Percentiles rank a stretch among this genome's conserved stretches.
Conservation (phyloP, 2,888 invertebrate species). For the Anorthoa munda region DNA sequence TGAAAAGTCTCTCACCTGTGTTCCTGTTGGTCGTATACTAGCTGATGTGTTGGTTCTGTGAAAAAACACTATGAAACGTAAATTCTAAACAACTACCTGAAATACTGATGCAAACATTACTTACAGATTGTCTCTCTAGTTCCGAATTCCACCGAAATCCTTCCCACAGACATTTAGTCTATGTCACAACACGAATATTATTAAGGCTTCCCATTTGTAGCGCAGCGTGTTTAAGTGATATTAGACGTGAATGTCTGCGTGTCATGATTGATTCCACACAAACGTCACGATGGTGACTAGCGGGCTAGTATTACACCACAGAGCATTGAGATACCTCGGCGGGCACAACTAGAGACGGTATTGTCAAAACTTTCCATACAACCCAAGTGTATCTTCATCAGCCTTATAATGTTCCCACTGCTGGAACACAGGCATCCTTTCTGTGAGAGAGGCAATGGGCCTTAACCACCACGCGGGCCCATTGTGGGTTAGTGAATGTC, state of each 20-base stretch:
- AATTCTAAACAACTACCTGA: background rate
- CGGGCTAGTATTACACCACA: slow-evolving; percentile 45
- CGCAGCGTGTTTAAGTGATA: slow-evolving; percentile 87
- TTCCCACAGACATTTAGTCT: slow-evolving; percentile 68
- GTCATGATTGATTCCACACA: slow-evolving; percentile 87
- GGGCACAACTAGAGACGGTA: background rate
- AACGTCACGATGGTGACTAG: slow-evolving; percentile 66
- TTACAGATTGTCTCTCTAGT: background rate
- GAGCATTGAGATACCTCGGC: background rate
- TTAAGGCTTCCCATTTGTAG: slow-evolving; percentile 87
- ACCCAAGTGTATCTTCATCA: no score
- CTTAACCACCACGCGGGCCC: no score
- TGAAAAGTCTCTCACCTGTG: no score
- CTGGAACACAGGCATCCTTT: no score
- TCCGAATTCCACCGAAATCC: background rate
- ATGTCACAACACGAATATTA: slow-evolving; percentile 79
- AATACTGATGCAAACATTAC: background rate
- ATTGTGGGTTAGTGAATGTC: no score
- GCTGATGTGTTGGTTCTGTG: no score
- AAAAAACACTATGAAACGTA: background rate
- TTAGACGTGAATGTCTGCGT: slow-evolving; percentile 82
- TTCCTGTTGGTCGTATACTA: no score
- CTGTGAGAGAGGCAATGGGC: no score
- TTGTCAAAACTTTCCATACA: background rate
- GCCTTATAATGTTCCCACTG: no score